These are phyloP conservation scores for Dendroctonus valens DNA, from an alignment of 1,140 invertebrate genomes.

Conservation along the genomic window DNA sequence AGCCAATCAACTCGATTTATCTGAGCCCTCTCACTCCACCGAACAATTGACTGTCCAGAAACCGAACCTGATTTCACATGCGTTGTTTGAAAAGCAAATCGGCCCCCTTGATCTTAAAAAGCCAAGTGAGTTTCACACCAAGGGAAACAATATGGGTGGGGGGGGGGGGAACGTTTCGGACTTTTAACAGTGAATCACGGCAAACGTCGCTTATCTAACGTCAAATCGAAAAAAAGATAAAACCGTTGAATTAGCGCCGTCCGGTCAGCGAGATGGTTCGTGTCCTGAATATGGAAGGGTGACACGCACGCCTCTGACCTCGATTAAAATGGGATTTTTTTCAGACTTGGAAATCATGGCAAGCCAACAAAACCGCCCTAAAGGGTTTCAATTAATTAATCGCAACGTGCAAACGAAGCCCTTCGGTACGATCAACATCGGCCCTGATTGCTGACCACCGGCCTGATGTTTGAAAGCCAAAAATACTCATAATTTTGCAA, in stretches of 20 bases:
- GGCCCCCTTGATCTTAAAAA: too few species aligned
- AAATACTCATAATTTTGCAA: conserved; percentile 8
- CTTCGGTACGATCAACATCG: background rate
- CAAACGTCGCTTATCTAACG: conserved; percentile 2
- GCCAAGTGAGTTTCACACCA: too few species aligned
- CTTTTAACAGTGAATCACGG: background rate
- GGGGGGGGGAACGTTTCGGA: too few species aligned
- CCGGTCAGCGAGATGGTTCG: background rate
- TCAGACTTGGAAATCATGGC: conserved; percentile 32
- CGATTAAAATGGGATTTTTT: background rate
- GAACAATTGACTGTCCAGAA: too few species aligned
- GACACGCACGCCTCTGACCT: background rate
- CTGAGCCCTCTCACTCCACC: too few species aligned
- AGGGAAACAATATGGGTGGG: too few species aligned
- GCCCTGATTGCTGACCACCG: background rate
- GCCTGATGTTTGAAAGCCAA: background rate
- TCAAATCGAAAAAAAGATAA: conserved; percentile 5
- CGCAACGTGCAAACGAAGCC: background rate
- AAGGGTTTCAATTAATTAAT: conserved; percentile 4
- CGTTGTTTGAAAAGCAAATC: too few species aligned
- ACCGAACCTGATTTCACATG: too few species aligned
- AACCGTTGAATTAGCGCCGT: background rate
- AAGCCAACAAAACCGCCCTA: background rate
- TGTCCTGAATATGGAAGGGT: background rate
- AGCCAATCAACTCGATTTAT: too few species aligned